Conservation (phyloP, 2,888 invertebrate species). For the Sphaerophoria taeniata region DNA sequence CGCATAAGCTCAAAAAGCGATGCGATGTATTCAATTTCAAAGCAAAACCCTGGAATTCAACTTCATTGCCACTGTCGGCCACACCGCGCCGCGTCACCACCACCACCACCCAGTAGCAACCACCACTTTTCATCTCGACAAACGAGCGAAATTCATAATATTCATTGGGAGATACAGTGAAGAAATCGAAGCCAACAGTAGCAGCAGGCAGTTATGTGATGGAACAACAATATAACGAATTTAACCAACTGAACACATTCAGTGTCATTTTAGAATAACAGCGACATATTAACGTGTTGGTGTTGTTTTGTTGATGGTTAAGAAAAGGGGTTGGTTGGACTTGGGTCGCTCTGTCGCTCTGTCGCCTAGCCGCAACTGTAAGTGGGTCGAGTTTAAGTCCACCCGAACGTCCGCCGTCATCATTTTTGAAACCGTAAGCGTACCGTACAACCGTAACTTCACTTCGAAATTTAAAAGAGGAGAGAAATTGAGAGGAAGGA, state of each 20-base stretch:
- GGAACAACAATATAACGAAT: slow-evolving; percentile 17
- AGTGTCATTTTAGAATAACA: slow-evolving; percentile 68
- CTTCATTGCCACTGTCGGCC: slow-evolving; percentile 13
- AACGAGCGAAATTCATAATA: slow-evolving; percentile 22
- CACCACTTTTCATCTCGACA: slow-evolving; percentile 15
- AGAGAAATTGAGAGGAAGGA: slow-evolving; percentile 13
- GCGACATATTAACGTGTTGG: slow-evolving; percentile 57
- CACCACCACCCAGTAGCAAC: background rate
- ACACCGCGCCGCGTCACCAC: no score
- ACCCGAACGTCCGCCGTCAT: slow-evolving; percentile 4
- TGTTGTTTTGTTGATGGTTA: background rate
- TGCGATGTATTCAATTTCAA: slow-evolving; percentile 49
- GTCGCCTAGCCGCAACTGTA: background rate
- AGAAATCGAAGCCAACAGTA: slow-evolving; percentile 8
- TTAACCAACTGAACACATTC: slow-evolving; percentile 50
- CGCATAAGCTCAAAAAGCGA: slow-evolving; percentile 47
- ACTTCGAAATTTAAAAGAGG: background rate
- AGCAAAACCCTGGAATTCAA: slow-evolving; percentile 68
- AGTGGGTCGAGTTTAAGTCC: slow-evolving; percentile 38
- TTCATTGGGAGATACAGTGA: background rate
- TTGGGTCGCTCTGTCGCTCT: slow-evolving; percentile 8
- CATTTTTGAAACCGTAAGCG: background rate
- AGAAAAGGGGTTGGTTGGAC: slow-evolving; percentile 37
- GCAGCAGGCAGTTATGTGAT: slow-evolving; percentile 2
- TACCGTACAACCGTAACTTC: background rate